A percentile compares a stretch with the other conserved stretches of the same genome.
These are phyloP conservation scores for Danaus plexippus DNA, from an alignment of 1,140 invertebrate species.

Conservation along the genomic window DNA sequence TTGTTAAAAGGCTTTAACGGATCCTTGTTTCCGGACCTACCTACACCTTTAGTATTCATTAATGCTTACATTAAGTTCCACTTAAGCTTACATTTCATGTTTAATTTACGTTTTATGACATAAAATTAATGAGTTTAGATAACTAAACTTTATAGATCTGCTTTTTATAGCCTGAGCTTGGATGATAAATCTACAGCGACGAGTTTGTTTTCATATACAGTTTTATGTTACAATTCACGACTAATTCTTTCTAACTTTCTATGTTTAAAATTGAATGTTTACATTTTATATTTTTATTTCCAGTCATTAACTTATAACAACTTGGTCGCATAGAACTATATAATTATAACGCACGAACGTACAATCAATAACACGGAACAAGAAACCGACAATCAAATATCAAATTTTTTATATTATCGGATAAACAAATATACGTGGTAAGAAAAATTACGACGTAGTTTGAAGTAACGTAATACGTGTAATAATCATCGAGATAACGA, in stretches of 20 bases:
- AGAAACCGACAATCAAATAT: constrained; percentile 37
- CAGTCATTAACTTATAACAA: too few species aligned
- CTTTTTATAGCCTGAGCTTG: constrained; percentile 20
- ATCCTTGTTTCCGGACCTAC: too few species aligned
- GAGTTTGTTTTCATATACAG: too few species aligned
- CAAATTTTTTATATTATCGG: constrained; percentile 37
- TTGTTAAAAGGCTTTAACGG: constrained; percentile 2
- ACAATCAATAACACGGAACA: constrained; percentile 53
- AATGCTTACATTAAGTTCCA: too few species aligned
- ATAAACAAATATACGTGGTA: constrained; percentile 51
- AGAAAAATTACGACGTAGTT: constrained; percentile 46
- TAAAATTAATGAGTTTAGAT: constrained; percentile 20
- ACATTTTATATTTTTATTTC: too few species aligned
- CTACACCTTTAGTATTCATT: too few species aligned
- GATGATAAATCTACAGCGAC: constrained; percentile 14
- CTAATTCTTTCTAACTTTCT: too few species aligned
- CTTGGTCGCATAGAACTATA: constrained; percentile 11
- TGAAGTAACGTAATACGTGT: constrained; percentile 59
- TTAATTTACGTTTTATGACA: constrained; percentile 21
- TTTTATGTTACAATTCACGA: too few species aligned
- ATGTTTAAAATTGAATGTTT: too few species aligned
- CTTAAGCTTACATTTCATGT: constrained; percentile 10
- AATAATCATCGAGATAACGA: constrained; percentile 58
- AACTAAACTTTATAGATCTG: constrained; percentile 14
- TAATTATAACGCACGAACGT: constrained; percentile 49